Percentiles rank a stretch among this genome's conserved stretches.
phyloP scores from a whole-genome alignment of 2,113 vertebrate genomes.

The Pluvianellus socialis region DNA sequence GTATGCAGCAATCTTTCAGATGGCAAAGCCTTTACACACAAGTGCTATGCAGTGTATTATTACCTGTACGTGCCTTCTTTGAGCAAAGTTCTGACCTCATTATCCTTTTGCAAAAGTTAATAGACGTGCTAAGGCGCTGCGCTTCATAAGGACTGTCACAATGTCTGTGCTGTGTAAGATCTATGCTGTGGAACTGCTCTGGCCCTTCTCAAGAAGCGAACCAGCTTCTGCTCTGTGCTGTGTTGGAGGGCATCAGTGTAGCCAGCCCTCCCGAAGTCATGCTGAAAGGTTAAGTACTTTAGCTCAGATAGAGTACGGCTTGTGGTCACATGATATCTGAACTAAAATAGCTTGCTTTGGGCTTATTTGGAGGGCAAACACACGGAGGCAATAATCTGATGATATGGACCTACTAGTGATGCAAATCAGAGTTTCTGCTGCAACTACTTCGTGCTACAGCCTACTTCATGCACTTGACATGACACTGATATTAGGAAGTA shows the following conservation, averaged over 20 bases:
- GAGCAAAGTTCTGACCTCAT: background rate
- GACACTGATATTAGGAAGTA: background rate
- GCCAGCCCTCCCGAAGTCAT: background rate
- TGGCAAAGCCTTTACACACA: background rate
- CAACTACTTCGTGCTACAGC: background rate
- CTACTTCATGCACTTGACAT: background rate
- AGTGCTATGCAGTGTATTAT: background rate
- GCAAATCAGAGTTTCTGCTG: background rate
- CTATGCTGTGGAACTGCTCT: background rate
- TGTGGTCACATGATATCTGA: background rate
- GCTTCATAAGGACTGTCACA: background rate
- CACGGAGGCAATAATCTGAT: rapidly evolving
- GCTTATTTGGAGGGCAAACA: background rate
- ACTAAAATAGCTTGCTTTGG: background rate
- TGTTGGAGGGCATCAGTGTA: background rate
- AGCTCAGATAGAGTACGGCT: background rate
- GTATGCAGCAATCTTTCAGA: background rate
- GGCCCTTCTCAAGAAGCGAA: background rate
- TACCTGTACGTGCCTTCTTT: background rate
- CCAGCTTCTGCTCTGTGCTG: background rate
- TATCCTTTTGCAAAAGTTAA: background rate
- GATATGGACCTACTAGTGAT: background rate
- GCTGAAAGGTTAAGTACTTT: background rate
- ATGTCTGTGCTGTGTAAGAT: background rate
- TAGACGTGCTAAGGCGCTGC: rapidly evolving